phyloP scores from a whole-genome alignment of 2,113 vertebrate species.

The Takifugu bimaculatus region DNA sequence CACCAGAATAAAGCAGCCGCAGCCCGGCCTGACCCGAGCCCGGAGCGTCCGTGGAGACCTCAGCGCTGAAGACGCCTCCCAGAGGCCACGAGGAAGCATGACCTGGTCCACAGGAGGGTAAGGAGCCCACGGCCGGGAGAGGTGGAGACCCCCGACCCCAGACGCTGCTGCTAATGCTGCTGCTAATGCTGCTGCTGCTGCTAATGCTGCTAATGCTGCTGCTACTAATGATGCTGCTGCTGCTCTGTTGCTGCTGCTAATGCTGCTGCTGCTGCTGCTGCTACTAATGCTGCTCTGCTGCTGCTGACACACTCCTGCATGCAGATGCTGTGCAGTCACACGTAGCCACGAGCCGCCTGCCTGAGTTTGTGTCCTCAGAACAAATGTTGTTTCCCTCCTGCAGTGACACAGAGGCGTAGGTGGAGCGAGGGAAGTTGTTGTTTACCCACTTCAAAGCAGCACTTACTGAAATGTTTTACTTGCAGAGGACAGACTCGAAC shows the following conservation, averaged over 20 bases:
- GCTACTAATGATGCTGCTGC: too few relatives aligned
- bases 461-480: constrained; percentile 42
- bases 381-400: constrained; percentile 41
- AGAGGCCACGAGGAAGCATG: constrained; percentile 52
- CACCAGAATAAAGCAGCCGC: too few relatives aligned
- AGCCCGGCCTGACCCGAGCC: too few relatives aligned
- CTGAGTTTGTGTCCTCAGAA: constrained; percentile 56
- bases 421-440: constrained; percentile 51
- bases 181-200: background rate
- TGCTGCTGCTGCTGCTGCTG: too few relatives aligned
- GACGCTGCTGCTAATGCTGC: constrained; percentile 31
- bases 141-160: constrained; percentile 42
- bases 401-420: constrained; percentile 16
- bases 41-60: constrained; percentile 24
- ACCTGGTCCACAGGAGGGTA: constrained; percentile 53
- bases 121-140: constrained; percentile 65
- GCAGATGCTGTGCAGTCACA: constrained; percentile 55
- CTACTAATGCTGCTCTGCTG: too few relatives aligned
- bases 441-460: constrained; percentile 51
- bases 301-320: background rate
- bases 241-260: too few relatives aligned
- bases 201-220: too few relatives aligned
- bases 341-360: constrained; percentile 43
- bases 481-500: constrained; percentile 26
- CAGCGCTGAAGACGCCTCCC: constrained; percentile 34